Base-by-base conservation (phyloP, 1,140 invertebrate species). In the Asbolus verrucosus region DNA sequence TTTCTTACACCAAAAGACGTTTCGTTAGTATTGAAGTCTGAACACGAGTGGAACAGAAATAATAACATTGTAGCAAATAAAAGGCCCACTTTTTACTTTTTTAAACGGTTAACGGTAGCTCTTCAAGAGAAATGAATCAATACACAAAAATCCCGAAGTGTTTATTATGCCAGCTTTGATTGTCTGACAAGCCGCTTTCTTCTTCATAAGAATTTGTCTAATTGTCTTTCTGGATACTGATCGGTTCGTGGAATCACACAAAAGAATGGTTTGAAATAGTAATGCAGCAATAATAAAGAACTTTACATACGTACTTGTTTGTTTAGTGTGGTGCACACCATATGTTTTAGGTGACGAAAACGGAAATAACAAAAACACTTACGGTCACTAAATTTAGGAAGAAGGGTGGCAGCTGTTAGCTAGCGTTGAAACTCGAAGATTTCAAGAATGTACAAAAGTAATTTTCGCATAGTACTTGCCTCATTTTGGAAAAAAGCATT, bases 321-420 rank as follows among this genome's bases (percentile, higher is more conserved):
- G 19, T 16, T 27, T 54, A 54, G 46, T 54, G 46, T 16, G 46
- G 46, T 46, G n/a, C 39, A 43, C 11, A 24, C 46, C 46, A 54
- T 54, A 54, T 54, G 46, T 15, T 21, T 24, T 24, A 54, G 46
- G 46, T 54, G 46, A 54, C 46, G 46, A 54, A 54, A 54, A 54
- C 46, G 46, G 46, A 54, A 54, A 54, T 54, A 54, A 46, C 16
- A 46, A 54, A 54, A 54, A 54, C 46, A 54, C 46, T 43, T 43
- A 43, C 8, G 46, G 33, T 6, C 46, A 54, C 46, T 54, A 54
- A 54, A 54, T 54, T 54, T 54, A 54, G 46, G 46, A 27, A 24
- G 46, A 54, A 27, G 46, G 21, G 46, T 24, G 18, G 21, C 46
- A 54, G 46, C 46, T 54, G 46, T 19, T 13, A 11, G 21, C 6